These are phyloP conservation scores for Ommatoiulus sabulosus DNA, from an alignment of 2,888 invertebrate genomes.

Conservation along the genomic window DNA sequence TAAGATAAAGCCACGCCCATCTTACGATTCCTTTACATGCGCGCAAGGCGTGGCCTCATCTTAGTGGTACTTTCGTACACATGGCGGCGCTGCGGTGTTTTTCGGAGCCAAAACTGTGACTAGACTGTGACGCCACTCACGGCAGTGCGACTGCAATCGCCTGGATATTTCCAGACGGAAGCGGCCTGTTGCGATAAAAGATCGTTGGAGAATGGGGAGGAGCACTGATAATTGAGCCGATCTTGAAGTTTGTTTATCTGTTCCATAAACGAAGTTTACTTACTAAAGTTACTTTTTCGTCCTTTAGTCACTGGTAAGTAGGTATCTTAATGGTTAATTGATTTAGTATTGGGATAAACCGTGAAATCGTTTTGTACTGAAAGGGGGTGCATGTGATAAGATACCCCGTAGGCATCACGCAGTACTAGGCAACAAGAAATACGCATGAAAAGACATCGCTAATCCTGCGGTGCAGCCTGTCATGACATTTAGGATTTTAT, in stretches of 20 bases:
- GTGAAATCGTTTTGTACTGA: not conserved
- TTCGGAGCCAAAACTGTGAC: too few relatives aligned
- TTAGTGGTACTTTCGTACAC: too few relatives aligned
- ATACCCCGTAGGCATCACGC: not conserved
- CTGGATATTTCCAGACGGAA: not conserved
- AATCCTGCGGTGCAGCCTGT: not conserved
- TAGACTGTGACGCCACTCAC: not conserved
- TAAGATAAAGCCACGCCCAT: too few relatives aligned
- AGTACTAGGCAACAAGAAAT: not conserved
- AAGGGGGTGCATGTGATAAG: not conserved
- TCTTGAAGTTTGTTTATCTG: not conserved
- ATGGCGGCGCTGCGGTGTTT: too few relatives aligned
- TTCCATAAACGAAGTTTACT: not conserved
- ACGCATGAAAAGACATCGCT: not conserved
- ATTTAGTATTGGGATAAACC: not conserved
- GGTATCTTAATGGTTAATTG: not conserved
- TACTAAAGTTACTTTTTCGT: not conserved
- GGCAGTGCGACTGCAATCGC: not conserved
- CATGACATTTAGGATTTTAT: not conserved
- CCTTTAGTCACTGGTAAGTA: not conserved
- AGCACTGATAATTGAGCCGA: conserved; percentile 18
- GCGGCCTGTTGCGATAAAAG: not conserved
- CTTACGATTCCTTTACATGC: too few relatives aligned
- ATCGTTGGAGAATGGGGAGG: conserved; percentile 34
- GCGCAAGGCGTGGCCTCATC: too few relatives aligned